These are phyloP conservation scores for Aphelinus certus DNA, from an alignment of 1,140 invertebrate species.

Conservation along the genomic window DNA sequence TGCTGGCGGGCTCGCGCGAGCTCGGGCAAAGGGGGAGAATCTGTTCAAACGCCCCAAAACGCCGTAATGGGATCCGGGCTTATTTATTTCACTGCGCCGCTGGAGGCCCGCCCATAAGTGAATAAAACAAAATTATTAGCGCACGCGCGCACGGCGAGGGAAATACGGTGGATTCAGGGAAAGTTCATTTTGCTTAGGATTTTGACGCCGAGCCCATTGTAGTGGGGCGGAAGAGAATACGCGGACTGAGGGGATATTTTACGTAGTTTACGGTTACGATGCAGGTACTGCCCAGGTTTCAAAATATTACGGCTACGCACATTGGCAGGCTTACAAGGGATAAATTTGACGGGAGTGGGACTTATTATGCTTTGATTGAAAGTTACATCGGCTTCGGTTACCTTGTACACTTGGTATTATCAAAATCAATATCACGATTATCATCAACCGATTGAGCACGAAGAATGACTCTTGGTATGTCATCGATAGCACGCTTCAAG, in stretches of 20 bases:
- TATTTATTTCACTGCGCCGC: constrained; percentile 30
- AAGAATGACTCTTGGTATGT: too few relatives aligned
- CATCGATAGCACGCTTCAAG: too few relatives aligned
- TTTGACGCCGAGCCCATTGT: neutral
- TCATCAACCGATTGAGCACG: too few relatives aligned
- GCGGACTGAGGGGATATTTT: constrained; percentile 17
- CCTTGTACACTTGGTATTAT: too few relatives aligned
- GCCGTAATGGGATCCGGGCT: constrained; percentile 18
- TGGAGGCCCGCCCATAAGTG: constrained; percentile 30
- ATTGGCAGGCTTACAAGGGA: neutral
- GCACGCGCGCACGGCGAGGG: neutral
- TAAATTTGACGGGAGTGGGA: neutral
- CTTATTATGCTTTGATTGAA: too few relatives aligned
- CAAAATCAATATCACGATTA: too few relatives aligned
- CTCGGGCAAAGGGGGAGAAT: constrained; percentile 14
- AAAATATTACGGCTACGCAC: neutral
- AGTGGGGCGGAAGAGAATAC: neutral
- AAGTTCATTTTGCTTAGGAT: constrained; percentile 33
- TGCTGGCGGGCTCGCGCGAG: neutral
- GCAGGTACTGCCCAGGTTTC: neutral
- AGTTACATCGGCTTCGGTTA: too few relatives aligned
- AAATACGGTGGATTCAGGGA: constrained; percentile 13
- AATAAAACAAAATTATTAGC: constrained; percentile 41
- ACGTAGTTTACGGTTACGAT: constrained; percentile 31
- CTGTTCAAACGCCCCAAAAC: constrained; percentile 28